These are phyloP conservation scores for Pseudochromis fuscus DNA, from an alignment of 2,797 vertebrate genomes.

Conservation along the genomic window DNA sequence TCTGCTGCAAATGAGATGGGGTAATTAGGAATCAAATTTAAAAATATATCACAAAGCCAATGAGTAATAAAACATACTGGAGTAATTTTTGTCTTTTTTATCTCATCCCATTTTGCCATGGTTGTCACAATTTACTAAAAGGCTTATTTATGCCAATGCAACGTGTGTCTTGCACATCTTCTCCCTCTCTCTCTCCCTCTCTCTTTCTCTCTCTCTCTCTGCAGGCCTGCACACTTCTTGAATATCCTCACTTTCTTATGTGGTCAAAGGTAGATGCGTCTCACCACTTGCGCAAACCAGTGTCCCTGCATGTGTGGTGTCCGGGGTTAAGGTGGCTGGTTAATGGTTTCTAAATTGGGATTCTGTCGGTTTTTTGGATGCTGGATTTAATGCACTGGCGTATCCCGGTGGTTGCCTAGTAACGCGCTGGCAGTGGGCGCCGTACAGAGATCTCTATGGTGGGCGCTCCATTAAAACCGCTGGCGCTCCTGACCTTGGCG, in stretches of 20 bases:
- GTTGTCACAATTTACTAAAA: constrained; percentile 31
- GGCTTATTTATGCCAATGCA: constrained; percentile 27
- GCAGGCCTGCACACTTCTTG: constrained; percentile 39
- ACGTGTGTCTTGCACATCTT: constrained; percentile 22
- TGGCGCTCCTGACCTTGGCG: constrained; percentile 89
- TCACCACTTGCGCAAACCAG: constrained; percentile 30
- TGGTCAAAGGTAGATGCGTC: constrained; percentile 38
- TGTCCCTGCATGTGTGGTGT: constrained; percentile 36
- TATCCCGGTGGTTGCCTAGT: constrained; percentile 85
- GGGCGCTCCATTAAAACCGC: constrained; percentile 84
- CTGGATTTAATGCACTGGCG: constrained; percentile 79
- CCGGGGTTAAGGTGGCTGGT: constrained; percentile 64
- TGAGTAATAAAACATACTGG: neutral
- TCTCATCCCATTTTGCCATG: neutral
- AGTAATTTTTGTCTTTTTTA: constrained; percentile 5
- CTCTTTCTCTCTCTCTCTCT: too few relatives aligned
- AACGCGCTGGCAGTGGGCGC: constrained; percentile 87
- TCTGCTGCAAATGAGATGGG: constrained; percentile 24
- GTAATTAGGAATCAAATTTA: constrained; percentile 25
- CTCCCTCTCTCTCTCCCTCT: too few relatives aligned
- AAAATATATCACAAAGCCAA: constrained; percentile 30
- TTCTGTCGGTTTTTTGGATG: constrained; percentile 68
- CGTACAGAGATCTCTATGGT: constrained; percentile 79
- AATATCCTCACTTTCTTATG: constrained; percentile 43
- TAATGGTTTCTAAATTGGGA: constrained; percentile 79